Evolutionary conservation across 2,113 vertebrate genomes (phyloP).

Genomic region (Zosterops hypoxanthus): DNA sequence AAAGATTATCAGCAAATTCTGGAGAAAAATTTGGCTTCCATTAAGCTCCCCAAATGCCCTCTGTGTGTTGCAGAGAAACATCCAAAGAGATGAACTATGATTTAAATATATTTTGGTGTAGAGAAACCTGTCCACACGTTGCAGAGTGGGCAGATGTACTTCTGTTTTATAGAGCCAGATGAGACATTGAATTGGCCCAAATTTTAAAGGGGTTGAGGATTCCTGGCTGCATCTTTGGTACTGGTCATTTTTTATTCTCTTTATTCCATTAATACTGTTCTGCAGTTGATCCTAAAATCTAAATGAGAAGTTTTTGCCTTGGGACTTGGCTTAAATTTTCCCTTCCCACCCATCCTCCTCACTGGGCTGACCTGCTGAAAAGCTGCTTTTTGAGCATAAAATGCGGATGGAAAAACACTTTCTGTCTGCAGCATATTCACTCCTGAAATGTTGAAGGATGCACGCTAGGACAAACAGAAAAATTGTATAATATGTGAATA

Average conservation of each 20-base stretch:
- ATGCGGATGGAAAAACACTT: not conserved
- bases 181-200: not conserved
- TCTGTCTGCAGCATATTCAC: not conserved
- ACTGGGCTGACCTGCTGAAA: not conserved
- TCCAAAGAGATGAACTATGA: not conserved
- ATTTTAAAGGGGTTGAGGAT: not conserved
- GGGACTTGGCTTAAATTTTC: not conserved
- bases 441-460: not conserved
- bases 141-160: not conserved
- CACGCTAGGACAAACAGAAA: fast-evolving
- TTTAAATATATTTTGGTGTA: conserved; percentile 4
- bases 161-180: not conserved
- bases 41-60: not conserved
- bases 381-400: conserved; percentile 9
- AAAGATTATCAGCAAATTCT: not conserved
- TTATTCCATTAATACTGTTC: not conserved
- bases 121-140: not conserved
- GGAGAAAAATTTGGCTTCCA: not conserved
- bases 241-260: not conserved
- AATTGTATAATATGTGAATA: not conserved
- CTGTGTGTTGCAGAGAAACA: not conserved
- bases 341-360: not conserved
- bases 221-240: not conserved
- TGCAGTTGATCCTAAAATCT: not conserved
- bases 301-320: not conserved